Evolutionary conservation across 2,113 vertebrate genomes (phyloP).

Genomic region (Telmatochromis brichardi): DNA sequence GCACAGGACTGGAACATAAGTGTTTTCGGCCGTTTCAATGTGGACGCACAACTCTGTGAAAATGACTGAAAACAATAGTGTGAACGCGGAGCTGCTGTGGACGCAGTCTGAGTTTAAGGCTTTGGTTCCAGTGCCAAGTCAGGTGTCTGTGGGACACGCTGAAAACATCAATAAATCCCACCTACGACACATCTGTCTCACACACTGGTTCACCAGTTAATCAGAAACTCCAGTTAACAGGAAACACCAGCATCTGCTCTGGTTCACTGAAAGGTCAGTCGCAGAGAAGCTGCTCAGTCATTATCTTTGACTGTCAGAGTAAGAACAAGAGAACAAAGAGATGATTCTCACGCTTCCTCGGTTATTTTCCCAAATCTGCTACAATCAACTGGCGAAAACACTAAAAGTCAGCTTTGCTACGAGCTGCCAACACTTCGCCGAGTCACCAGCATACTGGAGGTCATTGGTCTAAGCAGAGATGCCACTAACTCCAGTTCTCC

Average conservation of each 20-base stretch:
- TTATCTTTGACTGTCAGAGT: neutral
- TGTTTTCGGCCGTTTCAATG: neutral
- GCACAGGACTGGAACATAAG: fast-evolving
- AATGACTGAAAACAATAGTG: fast-evolving
- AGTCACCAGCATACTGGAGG: neutral
- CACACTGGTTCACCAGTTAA: neutral
- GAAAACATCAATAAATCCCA: neutral
- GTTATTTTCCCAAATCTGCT: neutral
- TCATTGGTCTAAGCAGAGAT: neutral
- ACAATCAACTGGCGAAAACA: neutral
- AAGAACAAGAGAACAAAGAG: neutral
- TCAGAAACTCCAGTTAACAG: neutral
- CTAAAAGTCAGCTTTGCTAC: neutral
- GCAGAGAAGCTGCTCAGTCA: fast-evolving
- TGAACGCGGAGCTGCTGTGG: neutral
- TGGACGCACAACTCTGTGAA: neutral
- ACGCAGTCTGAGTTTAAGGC: neutral
- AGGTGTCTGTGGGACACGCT: neutral
- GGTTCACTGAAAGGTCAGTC: neutral
- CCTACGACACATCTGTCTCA: neutral
- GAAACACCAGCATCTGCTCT: neutral
- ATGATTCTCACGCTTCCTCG: neutral
- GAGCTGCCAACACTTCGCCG: neutral
- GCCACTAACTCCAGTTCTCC: neutral
- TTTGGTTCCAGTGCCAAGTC: neutral